Evolutionary conservation across 2,113 vertebrate genomes (phyloP).

Genomic region (Nothoprocta perdicaria): DNA sequence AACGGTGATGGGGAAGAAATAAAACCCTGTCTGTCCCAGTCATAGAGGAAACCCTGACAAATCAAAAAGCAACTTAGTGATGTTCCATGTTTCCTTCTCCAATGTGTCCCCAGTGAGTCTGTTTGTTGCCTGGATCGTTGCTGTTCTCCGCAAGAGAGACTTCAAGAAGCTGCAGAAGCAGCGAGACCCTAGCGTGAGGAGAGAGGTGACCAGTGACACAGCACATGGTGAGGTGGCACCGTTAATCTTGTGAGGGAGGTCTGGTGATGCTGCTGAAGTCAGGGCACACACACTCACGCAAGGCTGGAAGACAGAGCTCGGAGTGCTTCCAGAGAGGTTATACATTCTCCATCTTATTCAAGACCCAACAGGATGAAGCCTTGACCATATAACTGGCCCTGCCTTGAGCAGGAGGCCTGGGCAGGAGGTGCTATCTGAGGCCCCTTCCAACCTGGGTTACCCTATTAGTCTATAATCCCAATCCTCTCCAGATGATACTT

Average conservation of each 20-base stretch:
- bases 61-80: neutral
- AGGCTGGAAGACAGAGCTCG: neutral
- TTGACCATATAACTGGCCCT: neutral
- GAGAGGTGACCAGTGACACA: constrained; percentile 67
- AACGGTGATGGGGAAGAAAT: rapidly evolving
- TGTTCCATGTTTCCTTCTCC: neutral
- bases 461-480: neutral
- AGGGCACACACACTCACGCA: neutral
- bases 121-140: constrained; percentile 85
- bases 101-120: constrained; percentile 81
- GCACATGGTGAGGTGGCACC: constrained; percentile 76
- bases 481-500: neutral
- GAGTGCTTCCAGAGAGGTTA: neutral
- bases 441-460: neutral
- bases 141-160: constrained; percentile 78
- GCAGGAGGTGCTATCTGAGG: neutral
- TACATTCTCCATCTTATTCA: neutral
- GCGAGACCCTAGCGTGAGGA: constrained; percentile 47
- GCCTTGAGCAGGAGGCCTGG: neutral
- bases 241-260: rapidly evolving
- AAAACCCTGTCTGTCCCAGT: neutral
- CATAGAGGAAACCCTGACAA: rapidly evolving
- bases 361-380: neutral
- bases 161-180: constrained; percentile 86
- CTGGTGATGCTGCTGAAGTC: neutral